phyloP scores from a whole-genome alignment of 2,113 vertebrate species.

The Nesospiza acunhae region DNA sequence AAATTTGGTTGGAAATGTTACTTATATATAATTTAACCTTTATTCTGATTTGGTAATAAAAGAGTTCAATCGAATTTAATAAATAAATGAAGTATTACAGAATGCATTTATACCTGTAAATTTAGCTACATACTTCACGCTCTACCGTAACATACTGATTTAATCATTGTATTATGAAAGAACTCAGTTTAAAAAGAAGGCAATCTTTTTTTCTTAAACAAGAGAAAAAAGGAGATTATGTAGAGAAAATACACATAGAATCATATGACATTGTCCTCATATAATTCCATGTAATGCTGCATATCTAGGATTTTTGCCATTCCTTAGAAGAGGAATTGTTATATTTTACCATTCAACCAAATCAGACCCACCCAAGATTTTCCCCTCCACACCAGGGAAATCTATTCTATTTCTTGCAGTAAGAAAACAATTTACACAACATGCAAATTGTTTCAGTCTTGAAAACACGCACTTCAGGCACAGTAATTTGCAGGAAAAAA shows the following conservation, averaged over 20 bases:
- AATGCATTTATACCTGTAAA: neutral
- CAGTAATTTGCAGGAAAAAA: neutral
- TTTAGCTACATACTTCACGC: neutral
- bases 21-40: neutral
- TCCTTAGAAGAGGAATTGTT: neutral
- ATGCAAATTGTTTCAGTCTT: neutral
- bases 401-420: neutral
- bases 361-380: neutral
- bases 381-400: neutral
- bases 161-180: neutral
- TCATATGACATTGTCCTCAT: neutral
- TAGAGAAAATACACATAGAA: neutral
- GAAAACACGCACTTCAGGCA: neutral
- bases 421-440: neutral
- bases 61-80: neutral
- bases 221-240: neutral
- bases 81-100: neutral
- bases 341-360: neutral
- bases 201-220: neutral
- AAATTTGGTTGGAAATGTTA: neutral
- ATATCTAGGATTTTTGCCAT: neutral
- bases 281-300: neutral
- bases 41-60: neutral
- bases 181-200: neutral
- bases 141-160: neutral